Conservation (phyloP, 1,140 invertebrate genomes). For the Mamestra configurata region DNA sequence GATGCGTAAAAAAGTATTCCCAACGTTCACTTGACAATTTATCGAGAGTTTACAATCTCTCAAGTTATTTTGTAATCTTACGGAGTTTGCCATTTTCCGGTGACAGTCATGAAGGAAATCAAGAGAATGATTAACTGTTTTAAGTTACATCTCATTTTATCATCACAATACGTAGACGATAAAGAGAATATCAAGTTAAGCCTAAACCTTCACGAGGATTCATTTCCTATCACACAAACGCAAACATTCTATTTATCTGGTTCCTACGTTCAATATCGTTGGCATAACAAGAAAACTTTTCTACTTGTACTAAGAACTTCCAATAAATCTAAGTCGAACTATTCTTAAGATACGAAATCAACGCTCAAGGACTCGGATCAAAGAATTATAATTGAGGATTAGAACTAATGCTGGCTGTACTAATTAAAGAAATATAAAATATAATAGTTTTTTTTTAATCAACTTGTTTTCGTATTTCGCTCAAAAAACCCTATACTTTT, state of each 20-base stretch:
- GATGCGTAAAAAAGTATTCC: no score
- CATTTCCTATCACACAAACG: neutral
- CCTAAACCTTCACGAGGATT: neutral
- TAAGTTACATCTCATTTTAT: no score
- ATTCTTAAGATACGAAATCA: conserved; percentile 34
- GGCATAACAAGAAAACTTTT: conserved; percentile 40
- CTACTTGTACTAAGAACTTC: conserved; percentile 2
- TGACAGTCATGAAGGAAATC: no score
- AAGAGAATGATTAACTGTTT: no score
- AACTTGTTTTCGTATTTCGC: no score
- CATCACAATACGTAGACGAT: no score
- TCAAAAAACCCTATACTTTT: no score
- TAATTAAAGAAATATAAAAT: neutral
- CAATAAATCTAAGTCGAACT: conserved; percentile 31
- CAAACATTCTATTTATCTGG: neutral
- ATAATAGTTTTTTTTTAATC: no score
- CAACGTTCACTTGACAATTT: no score
- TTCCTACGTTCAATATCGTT: neutral
- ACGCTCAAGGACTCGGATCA: neutral
- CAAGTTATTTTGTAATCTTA: no score
- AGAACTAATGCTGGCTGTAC: neutral
- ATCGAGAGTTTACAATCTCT: no score
- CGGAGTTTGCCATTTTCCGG: no score
- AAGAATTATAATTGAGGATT: neutral
- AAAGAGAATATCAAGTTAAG: neutral